A percentile compares a stretch with the other conserved stretches of the same genome.
Evolutionary conservation across 2,113 vertebrate species (phyloP).

Genomic region (Girardinichthys multiradiatus): DNA sequence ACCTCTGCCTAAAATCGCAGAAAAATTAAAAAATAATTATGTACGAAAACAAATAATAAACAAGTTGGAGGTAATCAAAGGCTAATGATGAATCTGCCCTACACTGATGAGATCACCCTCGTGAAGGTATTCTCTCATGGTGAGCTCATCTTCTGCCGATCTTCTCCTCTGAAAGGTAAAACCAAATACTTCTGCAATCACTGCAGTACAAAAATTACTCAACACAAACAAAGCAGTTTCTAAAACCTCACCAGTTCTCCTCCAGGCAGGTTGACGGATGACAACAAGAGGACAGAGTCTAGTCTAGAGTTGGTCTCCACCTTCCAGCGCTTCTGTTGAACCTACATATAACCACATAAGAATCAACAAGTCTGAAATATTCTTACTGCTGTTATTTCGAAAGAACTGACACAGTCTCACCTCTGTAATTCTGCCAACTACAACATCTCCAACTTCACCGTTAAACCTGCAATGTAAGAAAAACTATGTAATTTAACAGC

Average conservation of each 20-base stretch:
- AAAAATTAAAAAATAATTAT: conserved; percentile 69
- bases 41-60: background rate
- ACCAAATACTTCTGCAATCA: conserved; percentile 6
- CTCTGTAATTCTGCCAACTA: conserved; percentile 96
- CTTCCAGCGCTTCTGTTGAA: conserved; percentile 98
- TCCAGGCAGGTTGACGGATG: conserved; percentile 94
- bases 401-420: conserved; percentile 69
- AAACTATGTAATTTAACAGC: background rate
- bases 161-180: conserved; percentile 86
- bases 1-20: conserved; percentile 88
- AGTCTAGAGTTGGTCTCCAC: conserved; percentile 94
- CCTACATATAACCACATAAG: conserved; percentile 71
- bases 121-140: conserved; percentile 94
- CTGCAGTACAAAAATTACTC: background rate
- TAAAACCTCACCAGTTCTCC: conserved; percentile 90
- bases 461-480: conserved; percentile 83
- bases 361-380: too few relatives aligned
- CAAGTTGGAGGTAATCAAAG: background rate
- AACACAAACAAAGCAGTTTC: background rate
- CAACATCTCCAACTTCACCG: conserved; percentile 94
- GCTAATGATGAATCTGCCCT: conserved; percentile 39
- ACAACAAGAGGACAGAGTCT: conserved; percentile 92
- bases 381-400: background rate
- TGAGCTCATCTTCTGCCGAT: conserved; percentile 94
- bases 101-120: conserved; percentile 98